phyloP scores from a whole-genome alignment of 1,140 invertebrate genomes.

The Leptestheria dahalacensis region DNA sequence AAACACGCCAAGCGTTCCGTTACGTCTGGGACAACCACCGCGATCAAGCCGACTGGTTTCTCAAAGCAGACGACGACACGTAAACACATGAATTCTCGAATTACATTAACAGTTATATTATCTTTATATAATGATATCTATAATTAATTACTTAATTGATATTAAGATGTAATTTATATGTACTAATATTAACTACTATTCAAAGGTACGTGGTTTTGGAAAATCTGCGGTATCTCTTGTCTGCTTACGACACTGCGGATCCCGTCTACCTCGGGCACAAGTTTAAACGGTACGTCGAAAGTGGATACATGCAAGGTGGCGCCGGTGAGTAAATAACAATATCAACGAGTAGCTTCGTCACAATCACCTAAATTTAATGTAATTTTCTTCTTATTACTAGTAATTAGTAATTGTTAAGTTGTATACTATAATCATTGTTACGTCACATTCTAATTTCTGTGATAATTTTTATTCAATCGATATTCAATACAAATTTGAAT shows the following conservation, averaged over 20 bases:
- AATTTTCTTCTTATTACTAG: no score
- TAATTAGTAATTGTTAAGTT: no score
- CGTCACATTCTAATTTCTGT: neutral
- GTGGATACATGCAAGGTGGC: slow-evolving; percentile 91
- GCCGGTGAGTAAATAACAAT: neutral
- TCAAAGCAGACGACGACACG: slow-evolving; percentile 91
- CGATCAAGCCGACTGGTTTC: slow-evolving; percentile 80
- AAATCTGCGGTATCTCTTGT: slow-evolving; percentile 76
- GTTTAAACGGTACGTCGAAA: slow-evolving; percentile 72
- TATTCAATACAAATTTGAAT: no score
- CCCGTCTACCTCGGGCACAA: slow-evolving; percentile 78
- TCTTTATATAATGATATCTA: neutral
- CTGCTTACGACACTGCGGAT: slow-evolving; percentile 46
- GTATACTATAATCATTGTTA: neutral
- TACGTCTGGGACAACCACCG: slow-evolving; percentile 69
- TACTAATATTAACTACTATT: neutral
- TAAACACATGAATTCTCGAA: slow-evolving; percentile 33
- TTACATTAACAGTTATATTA: neutral
- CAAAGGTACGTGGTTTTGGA: slow-evolving; percentile 72
- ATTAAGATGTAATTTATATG: no score
- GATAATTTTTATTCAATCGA: no score
- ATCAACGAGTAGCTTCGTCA: neutral
- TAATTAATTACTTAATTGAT: no score
- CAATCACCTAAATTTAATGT: no score
- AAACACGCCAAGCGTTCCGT: slow-evolving; percentile 85